phyloP scores from a whole-genome alignment of 2,113 vertebrate genomes.

The Podilymbus podiceps region DNA sequence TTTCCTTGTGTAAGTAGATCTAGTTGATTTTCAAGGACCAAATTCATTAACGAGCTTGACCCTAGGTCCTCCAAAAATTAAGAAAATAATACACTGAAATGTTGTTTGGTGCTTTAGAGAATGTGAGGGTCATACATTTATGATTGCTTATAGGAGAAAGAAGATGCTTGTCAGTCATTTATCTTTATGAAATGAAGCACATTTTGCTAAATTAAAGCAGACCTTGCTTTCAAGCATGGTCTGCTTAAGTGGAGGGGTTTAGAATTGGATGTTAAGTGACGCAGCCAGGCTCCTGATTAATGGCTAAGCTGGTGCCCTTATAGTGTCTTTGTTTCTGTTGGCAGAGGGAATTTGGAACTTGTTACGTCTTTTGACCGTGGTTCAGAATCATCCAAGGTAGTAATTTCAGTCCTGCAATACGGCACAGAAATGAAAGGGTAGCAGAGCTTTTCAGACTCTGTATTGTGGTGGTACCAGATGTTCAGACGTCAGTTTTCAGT shows the following conservation, averaged over 20 bases:
- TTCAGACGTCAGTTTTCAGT: background rate
- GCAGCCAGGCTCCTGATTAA: background rate
- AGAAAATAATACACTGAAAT: background rate
- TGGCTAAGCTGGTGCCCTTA: background rate
- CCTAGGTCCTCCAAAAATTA: background rate
- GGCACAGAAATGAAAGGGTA: background rate
- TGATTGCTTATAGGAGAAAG: background rate
- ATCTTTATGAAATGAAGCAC: background rate
- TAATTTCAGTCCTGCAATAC: background rate
- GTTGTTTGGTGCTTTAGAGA: background rate
- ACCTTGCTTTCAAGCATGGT: background rate
- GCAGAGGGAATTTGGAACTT: background rate
- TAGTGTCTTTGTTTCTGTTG: background rate
- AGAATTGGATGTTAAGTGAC: background rate
- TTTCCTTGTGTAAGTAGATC: background rate
- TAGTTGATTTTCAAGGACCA: slow-evolving; percentile 14
- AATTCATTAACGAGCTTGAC: background rate
- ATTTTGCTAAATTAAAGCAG: slow-evolving; percentile 3
- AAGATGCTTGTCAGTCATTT: background rate
- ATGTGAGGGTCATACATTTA: background rate
- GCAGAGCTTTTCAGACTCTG: background rate
- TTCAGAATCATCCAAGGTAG: background rate
- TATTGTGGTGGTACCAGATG: background rate
- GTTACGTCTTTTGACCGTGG: background rate
- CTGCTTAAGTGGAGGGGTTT: background rate